Percentiles rank a stretch among this genome's conserved stretches.
Evolutionary conservation across 2,113 vertebrate genomes (phyloP).

Genomic region (Mus pahari): DNA sequence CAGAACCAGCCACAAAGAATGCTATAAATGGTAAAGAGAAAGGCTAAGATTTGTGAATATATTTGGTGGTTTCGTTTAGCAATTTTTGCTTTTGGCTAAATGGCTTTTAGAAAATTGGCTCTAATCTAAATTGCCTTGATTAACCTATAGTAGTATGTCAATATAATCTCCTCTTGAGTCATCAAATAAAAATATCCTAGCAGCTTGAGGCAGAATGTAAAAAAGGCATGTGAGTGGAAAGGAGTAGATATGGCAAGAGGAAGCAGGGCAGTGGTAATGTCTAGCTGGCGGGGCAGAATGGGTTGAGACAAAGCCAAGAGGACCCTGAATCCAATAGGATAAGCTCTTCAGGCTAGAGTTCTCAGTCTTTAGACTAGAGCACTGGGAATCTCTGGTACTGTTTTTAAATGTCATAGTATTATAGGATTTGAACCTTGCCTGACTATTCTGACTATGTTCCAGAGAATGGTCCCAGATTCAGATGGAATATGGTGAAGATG

Average conservation of each 20-base stretch:
- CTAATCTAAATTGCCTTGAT: neutral
- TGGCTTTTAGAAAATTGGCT: neutral
- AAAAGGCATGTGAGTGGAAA: neutral
- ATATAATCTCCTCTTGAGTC: neutral
- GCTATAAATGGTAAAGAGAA: neutral
- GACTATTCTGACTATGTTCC: neutral
- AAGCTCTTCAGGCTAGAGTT: neutral
- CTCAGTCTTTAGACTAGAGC: neutral
- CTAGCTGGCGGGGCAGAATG: neutral
- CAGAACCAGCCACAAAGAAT: neutral
- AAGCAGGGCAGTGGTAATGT: neutral
- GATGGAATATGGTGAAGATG: neutral
- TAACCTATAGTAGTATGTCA: neutral
- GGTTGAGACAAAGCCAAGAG: neutral
- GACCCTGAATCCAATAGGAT: neutral
- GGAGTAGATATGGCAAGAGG: neutral
- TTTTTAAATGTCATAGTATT: neutral
- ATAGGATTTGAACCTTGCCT: neutral
- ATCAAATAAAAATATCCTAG: neutral
- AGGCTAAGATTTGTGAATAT: conserved; percentile 9
- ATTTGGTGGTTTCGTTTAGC: conserved; percentile 3
- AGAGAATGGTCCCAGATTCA: neutral
- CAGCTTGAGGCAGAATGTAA: neutral
- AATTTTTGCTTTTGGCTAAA: neutral
- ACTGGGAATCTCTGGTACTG: neutral